Percentiles rank a stretch among this genome's conserved stretches.
Conservation (phyloP, 2,888 invertebrate genomes). For the Dermolepida albohirtum region DNA sequence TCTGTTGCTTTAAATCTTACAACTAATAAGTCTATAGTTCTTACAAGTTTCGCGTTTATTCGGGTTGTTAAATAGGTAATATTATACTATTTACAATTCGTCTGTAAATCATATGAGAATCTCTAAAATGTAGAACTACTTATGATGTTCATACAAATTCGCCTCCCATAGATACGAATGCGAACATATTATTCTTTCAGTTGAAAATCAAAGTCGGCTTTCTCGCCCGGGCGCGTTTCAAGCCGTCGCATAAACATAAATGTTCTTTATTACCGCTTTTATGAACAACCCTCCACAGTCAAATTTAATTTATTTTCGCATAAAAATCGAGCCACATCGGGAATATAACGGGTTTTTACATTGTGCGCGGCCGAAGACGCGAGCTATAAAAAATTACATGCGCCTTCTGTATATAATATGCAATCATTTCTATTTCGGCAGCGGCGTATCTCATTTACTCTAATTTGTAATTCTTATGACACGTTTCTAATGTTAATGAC, state of each 20-base stretch:
- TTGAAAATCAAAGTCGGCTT: too few species aligned
- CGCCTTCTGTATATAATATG: slow-evolving; percentile 29
- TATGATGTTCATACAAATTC: too few species aligned
- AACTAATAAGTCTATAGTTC: too few species aligned
- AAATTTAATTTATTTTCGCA: slow-evolving; percentile 62
- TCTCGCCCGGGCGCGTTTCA: too few species aligned
- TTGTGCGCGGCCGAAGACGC: not conserved
- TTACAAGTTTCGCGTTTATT: too few species aligned
- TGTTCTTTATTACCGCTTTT: slow-evolving; percentile 60
- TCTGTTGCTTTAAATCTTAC: too few species aligned
- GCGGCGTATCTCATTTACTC: slow-evolving; percentile 16
- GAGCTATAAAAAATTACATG: slow-evolving; percentile 7
- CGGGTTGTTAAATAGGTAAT: too few species aligned
- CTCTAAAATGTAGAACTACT: too few species aligned
- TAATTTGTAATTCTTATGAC: slow-evolving; percentile 27
- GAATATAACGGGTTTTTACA: not conserved
- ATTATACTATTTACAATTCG: too few species aligned
- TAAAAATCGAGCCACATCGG: slow-evolving; percentile 55
- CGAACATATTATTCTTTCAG: too few species aligned
- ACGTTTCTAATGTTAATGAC: slow-evolving; percentile 22
- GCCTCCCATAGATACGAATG: too few species aligned
- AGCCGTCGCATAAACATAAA: slow-evolving; percentile 59
- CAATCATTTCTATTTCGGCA: slow-evolving; percentile 19
- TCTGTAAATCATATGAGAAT: too few species aligned
- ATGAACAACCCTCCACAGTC: slow-evolving; percentile 60